phyloP scores from a whole-genome alignment of 1,140 invertebrate genomes.

The Metopolophium dirhodum region DNA sequence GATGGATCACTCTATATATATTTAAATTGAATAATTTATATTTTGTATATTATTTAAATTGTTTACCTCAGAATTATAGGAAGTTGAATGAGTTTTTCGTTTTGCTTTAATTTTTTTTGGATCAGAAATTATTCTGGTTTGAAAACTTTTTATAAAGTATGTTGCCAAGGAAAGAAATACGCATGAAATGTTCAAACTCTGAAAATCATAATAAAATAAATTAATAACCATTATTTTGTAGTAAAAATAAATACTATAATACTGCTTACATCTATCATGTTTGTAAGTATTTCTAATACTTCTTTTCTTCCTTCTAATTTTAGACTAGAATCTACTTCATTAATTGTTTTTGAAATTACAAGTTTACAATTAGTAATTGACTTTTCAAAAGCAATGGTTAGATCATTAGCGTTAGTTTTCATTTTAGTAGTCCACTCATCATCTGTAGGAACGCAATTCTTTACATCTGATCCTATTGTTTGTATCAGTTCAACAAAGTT shows the following conservation, averaged over 20 bases:
- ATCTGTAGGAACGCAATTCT: neutral
- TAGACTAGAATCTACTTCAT: conserved; percentile 34
- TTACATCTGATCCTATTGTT: neutral
- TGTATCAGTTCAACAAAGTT: conserved; percentile 33
- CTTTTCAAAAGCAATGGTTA: conserved; percentile 24
- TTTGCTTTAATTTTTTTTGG: conserved; percentile 51
- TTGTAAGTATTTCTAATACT: conserved; percentile 51
- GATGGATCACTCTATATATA: too few relatives aligned
- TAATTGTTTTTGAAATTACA: conserved; percentile 27
- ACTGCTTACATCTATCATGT: conserved; percentile 44
- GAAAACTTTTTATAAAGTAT: conserved; percentile 40
- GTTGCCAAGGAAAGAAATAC: conserved; percentile 24
- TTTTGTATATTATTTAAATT: neutral
- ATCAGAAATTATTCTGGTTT: conserved; percentile 43
- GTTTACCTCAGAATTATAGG: conserved; percentile 27
- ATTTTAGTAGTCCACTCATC: neutral
- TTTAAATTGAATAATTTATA: neutral
- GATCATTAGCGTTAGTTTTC: conserved; percentile 4
- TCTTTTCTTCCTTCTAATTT: conserved; percentile 57
- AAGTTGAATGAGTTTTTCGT: conserved; percentile 2
- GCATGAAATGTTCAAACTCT: conserved; percentile 25
- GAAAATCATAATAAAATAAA: conserved; percentile 18
- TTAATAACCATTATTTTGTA: neutral
- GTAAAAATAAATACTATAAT: neutral
- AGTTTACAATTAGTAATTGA: conserved; percentile 25